Evolutionary conservation across 2,797 vertebrate genomes (phyloP).

Genomic region (Cryptoblepharus egeriae): DNA sequence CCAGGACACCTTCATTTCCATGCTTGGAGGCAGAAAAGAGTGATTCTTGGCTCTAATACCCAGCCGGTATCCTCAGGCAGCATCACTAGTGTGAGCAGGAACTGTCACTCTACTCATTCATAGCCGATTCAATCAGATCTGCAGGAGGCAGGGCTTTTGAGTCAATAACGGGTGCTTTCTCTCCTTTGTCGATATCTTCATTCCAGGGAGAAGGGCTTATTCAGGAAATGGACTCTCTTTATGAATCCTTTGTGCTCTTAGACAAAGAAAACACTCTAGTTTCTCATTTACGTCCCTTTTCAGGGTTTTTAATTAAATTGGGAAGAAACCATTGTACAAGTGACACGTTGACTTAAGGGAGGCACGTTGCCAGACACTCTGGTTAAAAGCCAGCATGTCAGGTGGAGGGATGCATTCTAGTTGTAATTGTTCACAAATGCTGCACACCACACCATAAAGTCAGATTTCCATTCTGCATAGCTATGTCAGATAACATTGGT

Average conservation of each 20-base stretch:
- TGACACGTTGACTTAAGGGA: constrained; percentile 36
- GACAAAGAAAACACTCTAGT: constrained; percentile 59
- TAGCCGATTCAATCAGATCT: constrained; percentile 49
- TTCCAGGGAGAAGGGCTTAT: constrained; percentile 53
- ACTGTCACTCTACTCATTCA: constrained; percentile 53
- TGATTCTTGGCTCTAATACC: constrained; percentile 38
- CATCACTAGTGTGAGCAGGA: constrained; percentile 27
- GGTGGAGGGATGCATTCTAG: constrained; percentile 27
- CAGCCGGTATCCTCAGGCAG: constrained; percentile 55
- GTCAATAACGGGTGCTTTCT: constrained; percentile 37
- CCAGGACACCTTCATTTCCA: not conserved
- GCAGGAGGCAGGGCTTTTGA: constrained; percentile 27
- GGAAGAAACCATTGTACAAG: constrained; percentile 47
- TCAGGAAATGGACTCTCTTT: constrained; percentile 49
- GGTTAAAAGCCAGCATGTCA: constrained; percentile 40
- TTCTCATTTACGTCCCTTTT: constrained; percentile 47
- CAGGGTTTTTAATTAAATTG: constrained; percentile 50
- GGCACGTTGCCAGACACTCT: not conserved
- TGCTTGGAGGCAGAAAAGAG: constrained; percentile 36
- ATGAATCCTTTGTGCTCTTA: constrained; percentile 28
- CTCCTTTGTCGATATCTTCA: constrained; percentile 45
- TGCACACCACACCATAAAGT: not conserved
- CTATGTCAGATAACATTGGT: no score
- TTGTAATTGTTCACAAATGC: constrained; percentile 41
- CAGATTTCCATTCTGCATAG: no score